These are phyloP conservation scores for Nylanderia fulva DNA, from an alignment of 1,140 invertebrate genomes.

Conservation along the genomic window DNA sequence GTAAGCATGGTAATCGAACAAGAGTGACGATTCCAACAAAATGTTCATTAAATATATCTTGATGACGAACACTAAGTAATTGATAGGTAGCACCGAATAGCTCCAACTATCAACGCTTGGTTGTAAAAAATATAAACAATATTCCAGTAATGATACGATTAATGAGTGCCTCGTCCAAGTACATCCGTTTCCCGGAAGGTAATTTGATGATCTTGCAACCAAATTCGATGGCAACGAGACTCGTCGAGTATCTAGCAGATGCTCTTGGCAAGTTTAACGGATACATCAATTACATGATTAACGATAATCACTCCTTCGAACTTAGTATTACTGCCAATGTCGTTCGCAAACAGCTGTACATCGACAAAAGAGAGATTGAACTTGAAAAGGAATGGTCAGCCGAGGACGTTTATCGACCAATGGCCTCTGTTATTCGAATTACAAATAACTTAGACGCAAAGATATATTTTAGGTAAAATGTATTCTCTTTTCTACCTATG, in stretches of 20 bases:
- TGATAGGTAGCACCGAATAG: constrained; percentile 67
- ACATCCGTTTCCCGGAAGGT: constrained; percentile 64
- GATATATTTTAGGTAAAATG: constrained; percentile 60
- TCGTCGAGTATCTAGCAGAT: constrained; percentile 64
- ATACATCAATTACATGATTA: constrained; percentile 77
- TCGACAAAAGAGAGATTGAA: constrained; percentile 55
- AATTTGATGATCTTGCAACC: constrained; percentile 56
- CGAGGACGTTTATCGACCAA: constrained; percentile 64
- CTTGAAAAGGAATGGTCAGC: constrained; percentile 55
- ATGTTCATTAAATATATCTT: constrained; percentile 16
- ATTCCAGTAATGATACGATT: constrained; percentile 72
- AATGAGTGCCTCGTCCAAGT: constrained; percentile 18
- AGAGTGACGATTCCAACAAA: not conserved
- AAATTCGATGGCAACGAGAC: constrained; percentile 14
- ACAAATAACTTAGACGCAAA: constrained; percentile 65
- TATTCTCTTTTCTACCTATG: not conserved
- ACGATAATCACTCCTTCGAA: constrained; percentile 76
- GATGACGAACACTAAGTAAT: not conserved
- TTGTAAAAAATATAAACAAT: constrained; percentile 71
- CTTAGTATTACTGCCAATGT: constrained; percentile 73
- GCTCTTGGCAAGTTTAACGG: constrained; percentile 66
- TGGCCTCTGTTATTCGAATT: constrained; percentile 41
- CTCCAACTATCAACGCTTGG: constrained; percentile 60
- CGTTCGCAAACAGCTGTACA: constrained; percentile 70
- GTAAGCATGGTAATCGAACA: constrained; percentile 67